Conservation (phyloP, 1,140 invertebrate species). For the Nasonia giraulti region DNA sequence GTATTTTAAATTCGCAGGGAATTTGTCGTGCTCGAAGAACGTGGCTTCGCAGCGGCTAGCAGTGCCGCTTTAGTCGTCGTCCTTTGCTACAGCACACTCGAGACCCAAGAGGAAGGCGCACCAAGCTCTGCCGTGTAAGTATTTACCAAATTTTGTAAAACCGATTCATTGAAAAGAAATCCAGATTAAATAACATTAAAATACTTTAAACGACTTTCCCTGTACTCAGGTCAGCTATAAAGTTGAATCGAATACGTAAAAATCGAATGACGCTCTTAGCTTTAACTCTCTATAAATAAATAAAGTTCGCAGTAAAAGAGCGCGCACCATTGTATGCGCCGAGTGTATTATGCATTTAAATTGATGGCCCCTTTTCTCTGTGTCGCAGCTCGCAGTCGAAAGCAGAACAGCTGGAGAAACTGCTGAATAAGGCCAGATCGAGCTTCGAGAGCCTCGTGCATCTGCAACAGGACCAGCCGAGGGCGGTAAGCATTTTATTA, state of each 20-base stretch:
- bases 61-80: slow-evolving; percentile 69
- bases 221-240: no score
- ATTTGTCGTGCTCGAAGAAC: slow-evolving; percentile 66
- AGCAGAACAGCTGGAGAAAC: slow-evolving; percentile 62
- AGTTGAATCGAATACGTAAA: no score
- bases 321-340: neutral
- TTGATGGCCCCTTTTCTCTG: slow-evolving; percentile 23
- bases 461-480: slow-evolving; percentile 66
- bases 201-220: no score
- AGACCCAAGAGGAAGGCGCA: slow-evolving; percentile 61
- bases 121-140: slow-evolving; percentile 29
- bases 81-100: slow-evolving; percentile 65
- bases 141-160: no score
- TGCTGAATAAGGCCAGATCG: slow-evolving; percentile 61
- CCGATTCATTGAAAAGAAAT: no score
- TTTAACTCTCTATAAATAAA: no score
- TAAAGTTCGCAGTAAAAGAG: no score
- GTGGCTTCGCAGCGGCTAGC: slow-evolving; percentile 69
- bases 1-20: slow-evolving; percentile 58
- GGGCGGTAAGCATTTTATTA: slow-evolving; percentile 60
- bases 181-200: no score
- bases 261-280: no score
- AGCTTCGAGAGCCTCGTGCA: slow-evolving; percentile 58
- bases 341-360: neutral
- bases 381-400: slow-evolving; percentile 61